These are phyloP conservation scores for Micronisus gabar DNA, from an alignment of 2,113 vertebrate species.

Conservation along the genomic window DNA sequence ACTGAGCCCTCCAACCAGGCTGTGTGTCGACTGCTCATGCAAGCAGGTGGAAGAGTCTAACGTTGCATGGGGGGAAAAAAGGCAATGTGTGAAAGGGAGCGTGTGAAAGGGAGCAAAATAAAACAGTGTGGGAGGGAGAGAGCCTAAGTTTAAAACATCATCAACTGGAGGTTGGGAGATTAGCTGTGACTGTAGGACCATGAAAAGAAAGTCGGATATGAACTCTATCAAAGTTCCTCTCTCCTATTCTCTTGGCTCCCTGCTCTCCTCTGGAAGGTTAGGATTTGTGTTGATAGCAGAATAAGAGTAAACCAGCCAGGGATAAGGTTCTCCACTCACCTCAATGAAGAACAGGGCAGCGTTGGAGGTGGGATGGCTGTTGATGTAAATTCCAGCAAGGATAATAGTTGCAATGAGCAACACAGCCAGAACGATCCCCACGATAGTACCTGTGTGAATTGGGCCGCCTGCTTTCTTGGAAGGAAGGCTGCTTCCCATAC, in stretches of 20 bases:
- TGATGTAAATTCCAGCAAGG: constrained; percentile 88
- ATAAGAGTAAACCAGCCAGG: neutral
- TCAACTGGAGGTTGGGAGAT: neutral
- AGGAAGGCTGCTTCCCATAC: constrained; percentile 34
- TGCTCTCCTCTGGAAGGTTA: neutral
- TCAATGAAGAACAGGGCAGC: constrained; percentile 91
- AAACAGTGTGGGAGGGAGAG: neutral
- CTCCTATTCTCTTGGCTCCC: neutral
- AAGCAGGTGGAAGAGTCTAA: neutral
- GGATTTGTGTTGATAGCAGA: neutral
- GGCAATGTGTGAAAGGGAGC: neutral
- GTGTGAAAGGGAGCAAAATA: neutral
- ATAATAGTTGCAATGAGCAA: constrained; percentile 81
- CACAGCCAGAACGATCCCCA: constrained; percentile 83
- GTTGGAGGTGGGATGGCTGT: constrained; percentile 81
- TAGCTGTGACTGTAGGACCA: neutral
- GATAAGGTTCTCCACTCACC: constrained; percentile 64
- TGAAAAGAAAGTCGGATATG: accelerated
- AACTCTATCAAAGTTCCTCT: neutral
- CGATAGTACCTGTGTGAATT: constrained; percentile 83
- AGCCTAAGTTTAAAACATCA: neutral
- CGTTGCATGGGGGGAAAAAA: neutral
- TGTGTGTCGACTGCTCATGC: neutral
- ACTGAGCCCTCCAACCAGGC: neutral
- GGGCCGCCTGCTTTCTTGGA: constrained; percentile 55